A percentile compares a stretch with the other conserved stretches of the same genome.
Conservation (phyloP, 2,797 vertebrate species). For the Carcharodon carcharias region DNA sequence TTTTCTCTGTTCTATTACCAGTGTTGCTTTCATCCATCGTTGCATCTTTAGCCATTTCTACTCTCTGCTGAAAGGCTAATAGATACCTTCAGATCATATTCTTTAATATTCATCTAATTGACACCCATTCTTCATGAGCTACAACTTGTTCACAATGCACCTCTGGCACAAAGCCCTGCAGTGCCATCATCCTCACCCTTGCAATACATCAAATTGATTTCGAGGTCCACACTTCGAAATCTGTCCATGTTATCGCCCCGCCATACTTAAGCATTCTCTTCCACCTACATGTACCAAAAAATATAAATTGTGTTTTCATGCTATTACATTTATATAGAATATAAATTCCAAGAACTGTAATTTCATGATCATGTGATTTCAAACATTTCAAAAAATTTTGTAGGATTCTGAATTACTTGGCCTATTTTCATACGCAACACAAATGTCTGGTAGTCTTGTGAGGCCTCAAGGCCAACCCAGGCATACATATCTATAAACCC, state of each 20-base stretch:
- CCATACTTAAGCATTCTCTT: neutral
- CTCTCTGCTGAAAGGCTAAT: neutral
- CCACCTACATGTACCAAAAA: no score
- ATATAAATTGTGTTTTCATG: no score
- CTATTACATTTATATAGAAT: no score
- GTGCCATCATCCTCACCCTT: neutral
- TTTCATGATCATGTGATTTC: no score
- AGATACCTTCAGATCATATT: neutral
- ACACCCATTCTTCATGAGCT: neutral
- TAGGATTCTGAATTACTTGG: no score
- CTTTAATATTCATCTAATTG: neutral
- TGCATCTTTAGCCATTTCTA: neutral
- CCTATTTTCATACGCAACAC: no score
- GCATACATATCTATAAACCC: no score
- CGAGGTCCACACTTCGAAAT: neutral
- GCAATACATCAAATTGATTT: neutral
- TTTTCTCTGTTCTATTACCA: neutral
- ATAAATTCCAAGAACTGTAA: no score
- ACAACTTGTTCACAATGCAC: neutral
- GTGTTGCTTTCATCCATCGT: neutral
- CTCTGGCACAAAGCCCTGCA: neutral
- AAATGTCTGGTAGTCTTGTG: no score
- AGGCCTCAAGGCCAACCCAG: no score
- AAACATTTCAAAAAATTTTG: no score
- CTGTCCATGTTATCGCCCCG: neutral